A percentile compares a stretch with the other conserved stretches of the same genome.
These are phyloP conservation scores for Sinhomidia bicolor DNA, from an alignment of 2,888 invertebrate species.

Conservation along the genomic window DNA sequence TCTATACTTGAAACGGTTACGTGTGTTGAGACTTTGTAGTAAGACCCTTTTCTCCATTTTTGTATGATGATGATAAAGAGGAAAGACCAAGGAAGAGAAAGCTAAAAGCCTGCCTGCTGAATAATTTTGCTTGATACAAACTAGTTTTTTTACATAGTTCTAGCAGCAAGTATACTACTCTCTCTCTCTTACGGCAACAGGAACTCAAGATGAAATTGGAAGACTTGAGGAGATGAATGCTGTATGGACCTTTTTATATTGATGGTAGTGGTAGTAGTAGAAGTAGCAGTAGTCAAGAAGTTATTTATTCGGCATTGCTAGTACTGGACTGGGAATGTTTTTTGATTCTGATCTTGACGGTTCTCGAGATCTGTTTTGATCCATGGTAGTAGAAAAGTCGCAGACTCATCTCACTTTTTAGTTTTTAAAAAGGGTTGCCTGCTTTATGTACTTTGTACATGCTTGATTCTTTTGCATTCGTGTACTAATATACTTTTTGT, in stretches of 20 bases:
- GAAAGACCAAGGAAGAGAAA: not conserved
- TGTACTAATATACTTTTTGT: too few relatives aligned
- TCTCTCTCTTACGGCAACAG: too few relatives aligned
- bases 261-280: too few relatives aligned
- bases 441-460: too few relatives aligned
- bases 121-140: not conserved
- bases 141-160: not conserved
- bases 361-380: not conserved
- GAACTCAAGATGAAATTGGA: not conserved
- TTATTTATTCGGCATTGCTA: not conserved
- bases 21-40: not conserved
- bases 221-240: not conserved
- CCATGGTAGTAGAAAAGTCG: too few relatives aligned
- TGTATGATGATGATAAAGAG: not conserved
- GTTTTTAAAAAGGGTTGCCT: too few relatives aligned
- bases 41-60: not conserved
- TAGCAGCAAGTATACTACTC: not conserved
- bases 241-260: not conserved
- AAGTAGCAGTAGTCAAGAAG: too few relatives aligned
- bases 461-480: too few relatives aligned
- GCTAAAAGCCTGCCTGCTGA: not conserved
- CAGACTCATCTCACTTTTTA: too few relatives aligned
- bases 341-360: slow-evolving; percentile 22
- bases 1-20: not conserved
- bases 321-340: too few relatives aligned